These are phyloP conservation scores for Turnix velox DNA, from an alignment of 2,113 vertebrate genomes.

Conservation along the genomic window DNA sequence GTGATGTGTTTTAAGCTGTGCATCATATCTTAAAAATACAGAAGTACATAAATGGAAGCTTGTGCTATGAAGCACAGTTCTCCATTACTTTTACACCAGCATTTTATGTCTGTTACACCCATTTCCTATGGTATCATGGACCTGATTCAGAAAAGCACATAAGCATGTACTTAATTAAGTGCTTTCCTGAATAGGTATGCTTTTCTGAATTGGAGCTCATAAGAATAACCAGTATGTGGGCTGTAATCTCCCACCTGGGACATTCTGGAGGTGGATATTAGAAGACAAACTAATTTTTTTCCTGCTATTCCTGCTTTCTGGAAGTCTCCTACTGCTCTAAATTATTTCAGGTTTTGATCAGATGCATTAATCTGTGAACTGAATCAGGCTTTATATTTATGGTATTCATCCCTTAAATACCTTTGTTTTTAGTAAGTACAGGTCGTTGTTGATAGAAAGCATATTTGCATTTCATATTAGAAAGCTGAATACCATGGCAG, in stretches of 20 bases:
- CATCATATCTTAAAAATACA: background rate
- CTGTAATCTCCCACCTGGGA: conserved; percentile 28
- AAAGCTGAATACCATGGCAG: background rate
- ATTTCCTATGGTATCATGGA: conserved; percentile 43
- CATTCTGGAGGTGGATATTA: background rate
- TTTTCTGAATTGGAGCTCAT: conserved; percentile 2
- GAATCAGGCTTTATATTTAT: background rate
- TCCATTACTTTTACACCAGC: background rate
- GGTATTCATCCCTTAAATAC: background rate
- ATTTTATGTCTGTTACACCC: conserved; percentile 36
- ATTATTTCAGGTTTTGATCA: background rate
- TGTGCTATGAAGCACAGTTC: background rate
- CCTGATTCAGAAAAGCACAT: conserved; percentile 38
- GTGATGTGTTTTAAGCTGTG: background rate
- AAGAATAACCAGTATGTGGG: conserved; percentile 17
- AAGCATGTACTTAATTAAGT: conserved; percentile 49
- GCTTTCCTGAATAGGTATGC: conserved; percentile 32
- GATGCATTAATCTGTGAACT: background rate
- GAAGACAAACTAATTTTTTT: background rate
- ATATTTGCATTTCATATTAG: background rate
- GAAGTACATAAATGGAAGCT: background rate
- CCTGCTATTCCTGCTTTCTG: background rate
- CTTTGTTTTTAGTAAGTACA: background rate
- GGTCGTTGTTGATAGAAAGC: background rate
- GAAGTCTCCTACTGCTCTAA: background rate